Conservation (phyloP, 2,113 vertebrate species). For the Oostethus manadensis region DNA sequence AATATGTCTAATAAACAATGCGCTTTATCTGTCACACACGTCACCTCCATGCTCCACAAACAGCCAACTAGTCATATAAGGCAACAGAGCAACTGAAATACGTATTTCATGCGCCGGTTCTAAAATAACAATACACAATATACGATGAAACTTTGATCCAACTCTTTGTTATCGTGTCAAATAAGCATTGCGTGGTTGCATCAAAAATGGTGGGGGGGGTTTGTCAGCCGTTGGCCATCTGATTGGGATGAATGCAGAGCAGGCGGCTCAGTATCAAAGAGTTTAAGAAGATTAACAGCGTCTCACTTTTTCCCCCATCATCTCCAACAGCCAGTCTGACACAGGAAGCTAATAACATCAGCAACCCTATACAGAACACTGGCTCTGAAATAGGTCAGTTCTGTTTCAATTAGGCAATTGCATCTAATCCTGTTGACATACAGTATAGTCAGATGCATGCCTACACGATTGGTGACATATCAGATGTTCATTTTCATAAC, state of each 20-base stretch:
- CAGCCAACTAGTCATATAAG: neutral
- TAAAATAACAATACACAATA: no score
- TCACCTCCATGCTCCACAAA: no score
- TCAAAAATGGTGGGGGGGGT: slow-evolving; percentile 7
- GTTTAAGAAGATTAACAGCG: slow-evolving; percentile 67
- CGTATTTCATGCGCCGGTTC: no score
- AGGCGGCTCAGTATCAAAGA: slow-evolving; percentile 62
- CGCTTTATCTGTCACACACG: neutral
- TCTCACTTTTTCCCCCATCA: slow-evolving; percentile 62
- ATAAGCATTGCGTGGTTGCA: neutral
- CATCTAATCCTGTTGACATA: slow-evolving; percentile 18
- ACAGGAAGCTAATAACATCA: slow-evolving; percentile 48
- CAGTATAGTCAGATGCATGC: neutral
- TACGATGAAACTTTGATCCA: no score
- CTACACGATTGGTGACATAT: slow-evolving; percentile 7
- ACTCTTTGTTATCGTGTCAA: neutral
- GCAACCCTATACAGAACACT: slow-evolving; percentile 9
- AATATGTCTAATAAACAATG: slow-evolving; percentile 12
- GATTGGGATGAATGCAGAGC: slow-evolving; percentile 64
- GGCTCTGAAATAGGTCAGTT: slow-evolving; percentile 27
- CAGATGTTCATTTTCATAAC: neutral
- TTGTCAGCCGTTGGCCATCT: slow-evolving; percentile 29
- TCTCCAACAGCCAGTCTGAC: slow-evolving; percentile 53
- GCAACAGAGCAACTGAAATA: no score
- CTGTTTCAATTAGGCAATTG: slow-evolving; percentile 27